Conservation (phyloP, 2,888 invertebrate species). For the Scaptomyza polygonia region DNA sequence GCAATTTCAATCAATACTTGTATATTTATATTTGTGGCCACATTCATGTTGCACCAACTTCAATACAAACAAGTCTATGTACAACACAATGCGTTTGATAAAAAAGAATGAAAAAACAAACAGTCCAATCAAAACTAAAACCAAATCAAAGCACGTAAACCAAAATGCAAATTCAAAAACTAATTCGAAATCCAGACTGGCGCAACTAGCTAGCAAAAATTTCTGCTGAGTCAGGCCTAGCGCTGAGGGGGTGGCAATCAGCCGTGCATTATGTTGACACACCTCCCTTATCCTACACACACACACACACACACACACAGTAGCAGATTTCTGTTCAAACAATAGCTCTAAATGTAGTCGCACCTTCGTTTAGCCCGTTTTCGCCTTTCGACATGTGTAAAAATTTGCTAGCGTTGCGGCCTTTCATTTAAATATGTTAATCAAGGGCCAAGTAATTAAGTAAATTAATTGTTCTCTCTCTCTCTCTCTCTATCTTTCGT, state of each 20-base stretch:
- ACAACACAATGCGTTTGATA: too few relatives aligned
- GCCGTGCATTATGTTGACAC: constrained; percentile 62
- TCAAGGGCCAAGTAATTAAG: constrained; percentile 76
- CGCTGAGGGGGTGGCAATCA: constrained; percentile 34
- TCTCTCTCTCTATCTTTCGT: not conserved
- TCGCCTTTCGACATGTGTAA: constrained; percentile 28
- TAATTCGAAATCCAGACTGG: constrained; percentile 13
- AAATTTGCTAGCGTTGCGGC: constrained; percentile 58
- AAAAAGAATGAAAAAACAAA: too few relatives aligned
- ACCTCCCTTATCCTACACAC: constrained; percentile 29
- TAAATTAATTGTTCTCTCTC: constrained; percentile 71
- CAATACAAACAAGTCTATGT: not conserved
- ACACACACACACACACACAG: too few relatives aligned
- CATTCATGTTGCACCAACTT: not conserved
- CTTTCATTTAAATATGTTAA: constrained; percentile 71
- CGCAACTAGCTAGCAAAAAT: constrained; percentile 10
- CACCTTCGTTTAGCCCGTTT: not conserved
- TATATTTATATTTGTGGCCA: constrained; percentile 30
- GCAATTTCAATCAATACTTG: constrained; percentile 25
- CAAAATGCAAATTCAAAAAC: constrained; percentile 15
- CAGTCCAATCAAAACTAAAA: not conserved
- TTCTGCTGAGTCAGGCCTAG: constrained; percentile 40
- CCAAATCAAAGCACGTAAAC: constrained; percentile 3
- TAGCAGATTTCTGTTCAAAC: not conserved
- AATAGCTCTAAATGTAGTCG: constrained; percentile 1